Percentiles rank a stretch among this genome's conserved stretches.
Conservation (phyloP, 2,113 vertebrate species). For the Centrocercus urophasianus region DNA sequence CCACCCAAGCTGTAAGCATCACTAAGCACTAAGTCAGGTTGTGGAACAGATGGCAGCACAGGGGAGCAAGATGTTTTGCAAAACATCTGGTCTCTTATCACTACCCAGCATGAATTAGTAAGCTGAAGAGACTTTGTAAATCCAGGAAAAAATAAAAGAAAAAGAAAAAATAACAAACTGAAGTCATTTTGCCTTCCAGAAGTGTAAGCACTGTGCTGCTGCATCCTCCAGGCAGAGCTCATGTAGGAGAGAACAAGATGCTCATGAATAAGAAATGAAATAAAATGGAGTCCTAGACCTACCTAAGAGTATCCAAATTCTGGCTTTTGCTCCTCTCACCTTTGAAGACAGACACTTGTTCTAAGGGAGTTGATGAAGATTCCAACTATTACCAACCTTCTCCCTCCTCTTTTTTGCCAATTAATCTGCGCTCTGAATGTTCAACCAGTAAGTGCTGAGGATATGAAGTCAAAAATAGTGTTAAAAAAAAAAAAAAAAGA, state of each 20-base stretch:
- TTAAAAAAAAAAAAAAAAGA: neutral
- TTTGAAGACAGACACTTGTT: neutral
- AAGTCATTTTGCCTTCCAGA: neutral
- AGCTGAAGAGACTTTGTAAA: neutral
- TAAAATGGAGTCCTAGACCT: neutral
- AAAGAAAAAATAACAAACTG: neutral
- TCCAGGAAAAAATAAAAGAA: neutral
- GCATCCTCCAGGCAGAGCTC: neutral
- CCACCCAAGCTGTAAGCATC: neutral
- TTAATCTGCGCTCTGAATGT: constrained; percentile 18
- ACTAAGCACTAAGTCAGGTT: neutral
- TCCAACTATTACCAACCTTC: constrained; percentile 2
- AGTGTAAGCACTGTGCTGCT: fast-evolving
- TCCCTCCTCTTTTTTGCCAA: neutral
- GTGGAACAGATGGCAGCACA: neutral
- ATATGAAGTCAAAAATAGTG: neutral
- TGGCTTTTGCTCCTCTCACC: neutral
- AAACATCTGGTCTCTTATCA: neutral
- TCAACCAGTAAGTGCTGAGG: neutral
- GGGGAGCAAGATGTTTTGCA: neutral
- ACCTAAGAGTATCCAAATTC: neutral
- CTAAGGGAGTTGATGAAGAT: neutral
- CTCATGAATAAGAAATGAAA: neutral
- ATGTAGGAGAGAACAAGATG: fast-evolving
- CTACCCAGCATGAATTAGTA: neutral